Evolutionary conservation across 2,113 vertebrate species (phyloP), one percentile per base, ranked within the genome.

Genomic region (Percopsis transmontana): DNA sequence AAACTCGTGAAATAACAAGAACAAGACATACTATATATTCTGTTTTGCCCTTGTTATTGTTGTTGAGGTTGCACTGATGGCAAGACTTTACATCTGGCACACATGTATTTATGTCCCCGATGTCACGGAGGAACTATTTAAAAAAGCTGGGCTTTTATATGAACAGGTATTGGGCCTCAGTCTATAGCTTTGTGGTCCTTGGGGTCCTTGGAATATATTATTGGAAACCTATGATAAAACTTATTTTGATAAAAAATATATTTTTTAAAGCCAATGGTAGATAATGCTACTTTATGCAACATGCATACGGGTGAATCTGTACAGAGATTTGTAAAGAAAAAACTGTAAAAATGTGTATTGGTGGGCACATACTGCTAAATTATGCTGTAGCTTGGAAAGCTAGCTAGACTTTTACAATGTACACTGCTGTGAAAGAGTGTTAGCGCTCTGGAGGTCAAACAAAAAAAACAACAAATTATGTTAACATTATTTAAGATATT

Each of bases 401-500:
- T 33, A 33, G 27, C 7, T 6, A 33, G 3, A 33, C 27, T 33
- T 33, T 33, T 33, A 33, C 27, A n/a, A n/a, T n/a, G n/a, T 33
- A 5, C 7, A 33, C 27, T 33, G 27, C 27, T 33, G 27, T 33
- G 27, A 5, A 6, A 33, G 7, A 5, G 7, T 33, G 27, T 33
- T 33, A 2, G 27, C 27, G 27, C 27, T 33, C 27, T 33, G 3
- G 27, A 33, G 3, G 2, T 33, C 27, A 33, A 33, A 33, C 27
- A 2, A 33, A 33, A 33, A 33, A 33, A 33, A n/a, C n/a, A n/a
- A n/a, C n/a, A n/a, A n/a, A 33, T 2, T 27, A 33, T 33, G 27
- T 33, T 33, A 33, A 33, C 3, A 33, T 5, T 33, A 33, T 33
- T 33, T 7, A 33, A 16, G 88, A 91, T 82, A 45, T 66, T 12